Conservation (phyloP, 2,113 vertebrate species). For the Elgaria multicarinata region DNA sequence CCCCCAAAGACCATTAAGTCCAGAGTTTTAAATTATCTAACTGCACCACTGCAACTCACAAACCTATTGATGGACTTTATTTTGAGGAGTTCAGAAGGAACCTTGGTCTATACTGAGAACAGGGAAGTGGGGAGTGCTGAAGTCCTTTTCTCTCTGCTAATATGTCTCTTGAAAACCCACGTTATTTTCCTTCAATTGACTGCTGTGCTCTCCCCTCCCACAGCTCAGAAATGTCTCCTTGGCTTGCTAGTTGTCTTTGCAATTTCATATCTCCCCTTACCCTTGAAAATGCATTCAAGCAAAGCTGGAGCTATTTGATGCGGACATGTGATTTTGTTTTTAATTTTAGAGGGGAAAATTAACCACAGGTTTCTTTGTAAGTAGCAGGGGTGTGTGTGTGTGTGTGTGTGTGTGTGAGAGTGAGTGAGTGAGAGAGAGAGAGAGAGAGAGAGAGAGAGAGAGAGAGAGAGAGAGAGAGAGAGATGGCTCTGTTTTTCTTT, state of each 20-base stretch:
- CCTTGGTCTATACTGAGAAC: not conserved
- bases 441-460: too few species aligned
- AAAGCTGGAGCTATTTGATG: not conserved
- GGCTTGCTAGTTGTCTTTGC: not conserved
- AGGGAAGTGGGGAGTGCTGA: not conserved
- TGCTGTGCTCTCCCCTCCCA: not conserved
- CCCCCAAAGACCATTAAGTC: too few species aligned
- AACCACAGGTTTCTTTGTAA: slow-evolving; percentile 8
- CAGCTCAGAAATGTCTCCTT: not conserved
- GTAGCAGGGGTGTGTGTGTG: slow-evolving; percentile 23
- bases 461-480: too few species aligned
- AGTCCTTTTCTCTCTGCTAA: not conserved
- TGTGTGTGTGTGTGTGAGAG: too few species aligned
- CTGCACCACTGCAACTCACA: not conserved
- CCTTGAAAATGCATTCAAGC: not conserved
- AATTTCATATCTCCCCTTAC: not conserved
- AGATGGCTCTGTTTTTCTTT: not conserved
- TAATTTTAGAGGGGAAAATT: slow-evolving; percentile 4
- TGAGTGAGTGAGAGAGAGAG: too few species aligned
- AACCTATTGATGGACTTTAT: not conserved
- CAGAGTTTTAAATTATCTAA: too few species aligned
- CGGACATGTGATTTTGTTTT: not conserved
- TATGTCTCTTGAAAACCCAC: not conserved
- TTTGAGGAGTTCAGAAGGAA: not conserved
- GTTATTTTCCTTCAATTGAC: not conserved